Evolutionary conservation across 2,888 invertebrate species (phyloP).

Genomic region (Hyposoter dolosus): DNA sequence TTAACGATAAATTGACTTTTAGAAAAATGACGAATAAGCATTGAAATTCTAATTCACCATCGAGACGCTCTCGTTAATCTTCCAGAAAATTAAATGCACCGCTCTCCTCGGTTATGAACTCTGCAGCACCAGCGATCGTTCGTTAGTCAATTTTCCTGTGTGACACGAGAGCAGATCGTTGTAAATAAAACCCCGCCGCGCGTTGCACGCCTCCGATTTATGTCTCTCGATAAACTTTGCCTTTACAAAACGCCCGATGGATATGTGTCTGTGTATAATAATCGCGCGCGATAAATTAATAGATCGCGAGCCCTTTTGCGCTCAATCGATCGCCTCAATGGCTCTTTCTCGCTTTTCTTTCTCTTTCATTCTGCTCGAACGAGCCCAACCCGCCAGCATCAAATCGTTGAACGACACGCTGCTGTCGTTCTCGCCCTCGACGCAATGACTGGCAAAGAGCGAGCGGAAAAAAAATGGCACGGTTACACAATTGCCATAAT

Average conservation of each 20-base stretch:
- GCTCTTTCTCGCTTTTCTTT: constrained; percentile 19
- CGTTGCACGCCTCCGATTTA: constrained; percentile 25
- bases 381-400: background rate
- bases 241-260: background rate
- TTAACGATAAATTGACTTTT: background rate
- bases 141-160: constrained; percentile 25
- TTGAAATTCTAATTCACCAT: background rate
- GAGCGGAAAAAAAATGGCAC: constrained; percentile 26
- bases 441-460: background rate
- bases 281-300: constrained; percentile 12
- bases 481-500: constrained; percentile 75
- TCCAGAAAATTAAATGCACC: background rate
- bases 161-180: background rate
- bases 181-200: background rate
- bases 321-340: constrained; percentile 1
- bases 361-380: background rate
- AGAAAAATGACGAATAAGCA: too few species aligned
- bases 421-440: constrained; percentile 36
- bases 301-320: constrained; percentile 27
- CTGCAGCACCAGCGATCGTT: background rate
- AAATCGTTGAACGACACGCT: constrained; percentile 23
- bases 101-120: too few species aligned
- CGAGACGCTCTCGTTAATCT: background rate
- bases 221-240: background rate
- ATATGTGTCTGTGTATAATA: background rate